Conservation (phyloP, 2,888 invertebrate species). For the Tinea semifulvella region DNA sequence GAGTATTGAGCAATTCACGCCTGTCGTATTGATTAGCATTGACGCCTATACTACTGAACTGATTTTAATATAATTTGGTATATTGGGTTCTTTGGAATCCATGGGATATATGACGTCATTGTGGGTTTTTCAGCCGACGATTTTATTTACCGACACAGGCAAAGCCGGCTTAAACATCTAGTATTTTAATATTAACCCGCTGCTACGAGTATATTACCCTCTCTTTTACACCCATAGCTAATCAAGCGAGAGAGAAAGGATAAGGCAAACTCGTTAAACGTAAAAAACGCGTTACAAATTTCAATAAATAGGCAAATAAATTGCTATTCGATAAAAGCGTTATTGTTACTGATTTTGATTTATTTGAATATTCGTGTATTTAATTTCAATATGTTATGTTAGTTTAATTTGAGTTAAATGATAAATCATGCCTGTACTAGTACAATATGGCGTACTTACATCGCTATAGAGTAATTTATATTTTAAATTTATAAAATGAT, state of each 20-base stretch:
- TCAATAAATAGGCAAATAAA: conserved; percentile 64
- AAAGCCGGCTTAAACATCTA: no score
- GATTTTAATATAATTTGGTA: no score
- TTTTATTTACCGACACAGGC: no score
- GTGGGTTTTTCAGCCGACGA: no score
- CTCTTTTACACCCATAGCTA: conserved; percentile 33
- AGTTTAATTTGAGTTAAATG: conserved; percentile 18
- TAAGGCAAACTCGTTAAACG: conserved; percentile 21
- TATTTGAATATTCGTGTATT: conserved; percentile 65
- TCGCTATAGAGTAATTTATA: no score
- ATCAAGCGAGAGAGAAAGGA: conserved; percentile 13
- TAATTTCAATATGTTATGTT: conserved; percentile 37
- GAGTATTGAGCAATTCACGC: no score
- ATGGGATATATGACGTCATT: no score
- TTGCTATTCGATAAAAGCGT: conserved; percentile 55
- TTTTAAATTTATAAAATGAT: no score
- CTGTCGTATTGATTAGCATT: no score
- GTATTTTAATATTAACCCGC: conserved; percentile 31
- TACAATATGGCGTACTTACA: background rate
- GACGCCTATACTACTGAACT: no score
- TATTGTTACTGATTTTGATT: conserved; percentile 58
- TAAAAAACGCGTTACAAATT: conserved; percentile 56
- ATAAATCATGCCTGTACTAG: conserved; percentile 10
- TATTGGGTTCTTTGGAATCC: no score
- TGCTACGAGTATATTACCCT: conserved; percentile 27